Base-by-base conservation (phyloP, 2,113 vertebrate genomes). In the Plectropomus leopardus region DNA sequence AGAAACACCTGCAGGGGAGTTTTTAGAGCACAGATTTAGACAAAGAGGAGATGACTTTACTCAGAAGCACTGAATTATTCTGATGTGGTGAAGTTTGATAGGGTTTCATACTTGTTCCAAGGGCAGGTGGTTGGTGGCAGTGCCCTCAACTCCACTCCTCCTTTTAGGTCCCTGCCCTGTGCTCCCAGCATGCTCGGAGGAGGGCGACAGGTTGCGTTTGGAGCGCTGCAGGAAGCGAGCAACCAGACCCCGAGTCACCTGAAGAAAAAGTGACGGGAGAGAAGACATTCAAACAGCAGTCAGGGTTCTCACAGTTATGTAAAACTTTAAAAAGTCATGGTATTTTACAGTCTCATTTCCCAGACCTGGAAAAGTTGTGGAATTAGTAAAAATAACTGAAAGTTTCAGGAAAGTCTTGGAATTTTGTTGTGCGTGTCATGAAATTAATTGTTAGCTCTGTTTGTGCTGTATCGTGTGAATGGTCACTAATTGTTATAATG, bases 191-290 rank as follows among this genome's bases (percentile, higher is more conserved):
- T 87, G 89, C 44, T 97, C 97, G 0, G 66, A 7, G 9, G 94
- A 88, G 2, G 90, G 90, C 0, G 92, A 86, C 1, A 93, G 86
- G 88, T 96, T 96, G 72, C 96, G 94, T 78, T 95, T 97, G 78
- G 98, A 98, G 61, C 97, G 95, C 88, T 97, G 97, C 79, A 99
- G 93, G 89, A 99, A 97, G 77, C 97, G 95, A 81, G 97, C 96
- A 91, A 99, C 94, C 76, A 99, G 91, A 71, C 93, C 96, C 0
- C 96, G 95, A 61, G 95, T 97, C 76, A 95, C 96, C 94, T 99
- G 96, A 68, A 44, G 34, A 36, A 0, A 67, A 10, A 55, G 58
- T 30, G 40, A 45, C 42, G 13, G 16, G 14, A 36, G 44, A 45
- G 7, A 36, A 44, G n/a, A 36, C 5, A 30, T 26, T n/a, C 1